A percentile compares a stretch with the other conserved stretches of the same genome.
Conservation (phyloP, 2,113 vertebrate species). For the Helogale parvula region DNA sequence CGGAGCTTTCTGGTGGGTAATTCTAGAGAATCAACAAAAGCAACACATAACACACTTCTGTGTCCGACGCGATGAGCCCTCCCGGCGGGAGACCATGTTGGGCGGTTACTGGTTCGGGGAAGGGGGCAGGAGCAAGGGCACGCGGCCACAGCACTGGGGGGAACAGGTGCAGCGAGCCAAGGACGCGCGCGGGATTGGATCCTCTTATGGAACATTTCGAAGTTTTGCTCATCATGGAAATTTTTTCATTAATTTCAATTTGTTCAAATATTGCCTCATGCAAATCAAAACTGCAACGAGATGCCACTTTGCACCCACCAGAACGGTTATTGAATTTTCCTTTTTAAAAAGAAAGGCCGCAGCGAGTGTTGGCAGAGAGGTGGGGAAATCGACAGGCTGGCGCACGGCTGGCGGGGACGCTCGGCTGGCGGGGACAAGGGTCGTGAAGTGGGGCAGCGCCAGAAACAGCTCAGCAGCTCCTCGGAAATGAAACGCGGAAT, state of each 20-base stretch:
- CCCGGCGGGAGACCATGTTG: neutral
- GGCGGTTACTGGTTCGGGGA: neutral
- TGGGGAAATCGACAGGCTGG: too few species aligned
- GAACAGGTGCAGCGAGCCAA: too few species aligned
- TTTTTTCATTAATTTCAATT: neutral
- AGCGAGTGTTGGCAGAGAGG: neutral
- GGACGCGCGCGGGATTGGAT: neutral
- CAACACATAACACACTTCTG: too few species aligned
- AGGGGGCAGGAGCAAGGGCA: neutral
- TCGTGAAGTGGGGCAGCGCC: neutral
- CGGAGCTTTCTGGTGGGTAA: neutral
- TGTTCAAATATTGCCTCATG: neutral
- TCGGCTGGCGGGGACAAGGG: neutral
- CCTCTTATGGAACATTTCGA: neutral
- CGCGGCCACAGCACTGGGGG: neutral
- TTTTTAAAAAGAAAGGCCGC: neutral
- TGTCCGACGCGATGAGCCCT: neutral
- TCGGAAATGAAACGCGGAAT: neutral
- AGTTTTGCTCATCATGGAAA: neutral
- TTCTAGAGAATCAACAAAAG: neutral
- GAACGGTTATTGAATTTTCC: too few species aligned
- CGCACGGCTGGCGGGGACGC: accelerated
- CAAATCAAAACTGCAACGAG: neutral
- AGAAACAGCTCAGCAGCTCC: neutral
- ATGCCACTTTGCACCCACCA: too few species aligned